Base-by-base conservation (phyloP, 2,797 vertebrate genomes). In the Tragelaphus eurycerus region DNA sequence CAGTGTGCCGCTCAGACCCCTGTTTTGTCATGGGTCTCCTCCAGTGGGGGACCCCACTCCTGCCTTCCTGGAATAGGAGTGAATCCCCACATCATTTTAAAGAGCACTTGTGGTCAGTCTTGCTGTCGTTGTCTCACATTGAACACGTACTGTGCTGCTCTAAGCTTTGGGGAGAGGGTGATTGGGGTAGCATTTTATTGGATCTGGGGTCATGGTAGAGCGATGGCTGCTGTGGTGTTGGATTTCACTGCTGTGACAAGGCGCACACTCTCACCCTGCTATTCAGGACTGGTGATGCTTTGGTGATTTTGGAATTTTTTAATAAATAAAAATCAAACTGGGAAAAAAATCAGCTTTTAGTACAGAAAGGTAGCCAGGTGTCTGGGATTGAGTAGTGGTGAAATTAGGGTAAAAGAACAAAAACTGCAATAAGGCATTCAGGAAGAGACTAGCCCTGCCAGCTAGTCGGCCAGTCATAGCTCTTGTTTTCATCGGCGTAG, bases 321-420 rank as follows among this genome's bases (percentile, higher is more conserved):
- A 25, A 79, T 17, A 52, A 3, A n/a, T 25, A 55, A 87, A 67
- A 71, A 25, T 23, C 8, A 89, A n/a, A 25, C 16, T 59, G 85
- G 57, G n/a, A 55, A 76, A 48, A 48, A 85, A 76, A 38, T 4
- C 43, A 59, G 17, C 27, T 67, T 85, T 81, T 60, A 34, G 62
- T n/a, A 74, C 11, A 90, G 92, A 48, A 62, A 74, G 3, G 50
- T 89, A 76, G 43, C 88, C 43, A 21, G 48, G 23, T 89, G 38
- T 74, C n/a, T 2, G 23, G 64, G 54, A 57, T n/a, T 71, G 82
- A 92, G 17, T 76, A 29, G 90, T 90, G 13, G 13, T 92, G 10
- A 60, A 88, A 89, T 94, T 90, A 86, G 52, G 48, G 29, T 90
- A 4, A 78, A 86, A 43, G 74, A 96, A 55, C 11, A 92, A 46